Percentiles rank a stretch among this genome's conserved stretches.
phyloP scores from a whole-genome alignment of 2,797 vertebrate genomes.

The Chiroxiphia lanceolata region DNA sequence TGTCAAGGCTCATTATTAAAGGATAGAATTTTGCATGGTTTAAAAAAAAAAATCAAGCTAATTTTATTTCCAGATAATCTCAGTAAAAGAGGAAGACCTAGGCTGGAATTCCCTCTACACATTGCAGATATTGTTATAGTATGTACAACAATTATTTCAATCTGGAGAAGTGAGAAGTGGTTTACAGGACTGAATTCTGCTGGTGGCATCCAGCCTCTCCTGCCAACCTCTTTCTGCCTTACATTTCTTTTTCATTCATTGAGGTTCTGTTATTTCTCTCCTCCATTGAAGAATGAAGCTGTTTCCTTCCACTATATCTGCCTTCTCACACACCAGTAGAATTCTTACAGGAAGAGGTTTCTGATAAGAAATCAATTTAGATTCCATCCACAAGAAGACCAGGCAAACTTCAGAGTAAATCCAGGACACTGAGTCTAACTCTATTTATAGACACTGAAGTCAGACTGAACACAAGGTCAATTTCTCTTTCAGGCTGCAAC shows the following conservation, averaged over 20 bases:
- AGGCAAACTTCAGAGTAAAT: constrained; percentile 29
- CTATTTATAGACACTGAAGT: constrained; percentile 37
- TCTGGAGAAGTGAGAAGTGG: not conserved
- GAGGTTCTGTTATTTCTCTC: not conserved
- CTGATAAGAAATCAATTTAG: constrained; percentile 16
- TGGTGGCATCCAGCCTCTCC: not conserved
- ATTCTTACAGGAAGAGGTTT: constrained; percentile 7
- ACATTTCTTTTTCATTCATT: not conserved
- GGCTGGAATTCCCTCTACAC: not conserved
- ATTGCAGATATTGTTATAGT: not conserved
- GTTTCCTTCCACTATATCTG: not conserved
- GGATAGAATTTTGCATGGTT: not conserved
- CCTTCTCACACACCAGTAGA: not conserved
- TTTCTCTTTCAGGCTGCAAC: constrained; percentile 6
- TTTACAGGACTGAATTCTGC: not conserved
- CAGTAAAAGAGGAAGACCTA: not conserved
- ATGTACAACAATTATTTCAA: not conserved
- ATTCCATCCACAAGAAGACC: not conserved
- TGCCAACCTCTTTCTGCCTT: not conserved
- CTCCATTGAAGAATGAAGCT: not conserved
- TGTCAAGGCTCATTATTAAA: not conserved
- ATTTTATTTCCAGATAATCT: not conserved
- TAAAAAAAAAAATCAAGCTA: too few relatives aligned
- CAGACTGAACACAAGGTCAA: constrained; percentile 42
- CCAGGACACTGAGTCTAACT: not conserved